Evolutionary conservation across 2,888 invertebrate genomes (phyloP), one percentile per base, ranked within the genome.

Genomic region (Dioctria rufipes): DNA sequence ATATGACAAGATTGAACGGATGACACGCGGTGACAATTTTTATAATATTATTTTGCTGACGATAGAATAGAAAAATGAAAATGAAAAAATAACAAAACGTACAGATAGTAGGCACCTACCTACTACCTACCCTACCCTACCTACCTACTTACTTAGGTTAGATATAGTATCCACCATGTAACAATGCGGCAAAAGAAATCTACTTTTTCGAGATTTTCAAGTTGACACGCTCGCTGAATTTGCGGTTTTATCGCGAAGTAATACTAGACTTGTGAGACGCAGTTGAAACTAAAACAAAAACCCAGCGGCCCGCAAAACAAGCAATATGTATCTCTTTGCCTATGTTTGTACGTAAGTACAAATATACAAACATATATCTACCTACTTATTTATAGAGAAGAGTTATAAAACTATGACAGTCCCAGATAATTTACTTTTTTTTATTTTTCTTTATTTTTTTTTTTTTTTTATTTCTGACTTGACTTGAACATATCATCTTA

Each of bases 181-280:
- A 71, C 42, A 37, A 25, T 25, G 25, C 25, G 25, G 60, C 73
- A 58, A 73, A 73, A 77, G 63, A 77, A 63, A 77, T 63, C 77
- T 63, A 78, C 65, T 51, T 65, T 75, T 78, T 49, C 65, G 51
- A 65, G 65, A 65, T 82, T 86, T 83, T 84, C 85, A 84, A 85
- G 83, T 86, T 86, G 86, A 86, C 86, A 85, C 84, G 84, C 85
- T 85, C 85, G 87, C 87, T 87, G 87, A 87, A 86, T 86, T 85
- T 87, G 87, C 86, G 87, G 87, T 87, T 87, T 87, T 84, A 83
- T 82, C 82, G 83, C 82, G 83, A 2, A 25, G 86, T 85, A 86
- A 86, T 85, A 84, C 83, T 83, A 86, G 86, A 86, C 84, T 83
- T 86, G 86, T 86, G 86, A 86, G 81, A 81, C 67, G 80, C 66